phyloP scores from a whole-genome alignment of 1,140 invertebrate genomes.

The Andrena cerasifolii region DNA sequence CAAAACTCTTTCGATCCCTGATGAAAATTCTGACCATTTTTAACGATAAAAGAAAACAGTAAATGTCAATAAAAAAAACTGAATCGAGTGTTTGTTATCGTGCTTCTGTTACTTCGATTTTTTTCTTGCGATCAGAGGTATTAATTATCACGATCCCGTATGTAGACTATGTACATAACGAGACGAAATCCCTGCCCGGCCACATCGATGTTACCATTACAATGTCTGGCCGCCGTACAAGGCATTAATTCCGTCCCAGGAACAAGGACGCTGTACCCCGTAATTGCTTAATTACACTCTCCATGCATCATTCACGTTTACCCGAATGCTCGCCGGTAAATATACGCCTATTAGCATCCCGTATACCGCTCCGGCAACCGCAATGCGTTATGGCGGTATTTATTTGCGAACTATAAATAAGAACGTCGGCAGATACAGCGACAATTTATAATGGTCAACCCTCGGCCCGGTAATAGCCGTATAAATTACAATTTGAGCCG shows the following conservation, averaged over 20 bases:
- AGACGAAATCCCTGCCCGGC: no score
- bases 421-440: constrained; percentile 20
- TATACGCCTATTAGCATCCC: constrained; percentile 7
- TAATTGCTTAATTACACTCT: constrained; percentile 31
- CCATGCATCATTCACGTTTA: constrained; percentile 19
- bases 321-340: constrained; percentile 12
- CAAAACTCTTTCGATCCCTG: no score
- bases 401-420: constrained; percentile 33
- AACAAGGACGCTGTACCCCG: constrained; percentile 11
- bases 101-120: no score
- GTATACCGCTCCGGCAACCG: not conserved
- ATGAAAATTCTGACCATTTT: no score
- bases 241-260: not conserved
- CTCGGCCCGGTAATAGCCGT: constrained; percentile 22
- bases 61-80: no score
- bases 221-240: not conserved
- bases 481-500: constrained; percentile 31
- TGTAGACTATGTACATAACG: no score
- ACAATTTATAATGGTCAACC: constrained; percentile 31
- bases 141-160: no score
- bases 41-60: no score
- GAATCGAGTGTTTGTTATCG: no score
- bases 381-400: constrained; percentile 17
- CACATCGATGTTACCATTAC: not conserved
- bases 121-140: no score